These are phyloP conservation scores for Cirrhinus molitorella DNA, from an alignment of 2,797 vertebrate genomes.

Conservation along the genomic window DNA sequence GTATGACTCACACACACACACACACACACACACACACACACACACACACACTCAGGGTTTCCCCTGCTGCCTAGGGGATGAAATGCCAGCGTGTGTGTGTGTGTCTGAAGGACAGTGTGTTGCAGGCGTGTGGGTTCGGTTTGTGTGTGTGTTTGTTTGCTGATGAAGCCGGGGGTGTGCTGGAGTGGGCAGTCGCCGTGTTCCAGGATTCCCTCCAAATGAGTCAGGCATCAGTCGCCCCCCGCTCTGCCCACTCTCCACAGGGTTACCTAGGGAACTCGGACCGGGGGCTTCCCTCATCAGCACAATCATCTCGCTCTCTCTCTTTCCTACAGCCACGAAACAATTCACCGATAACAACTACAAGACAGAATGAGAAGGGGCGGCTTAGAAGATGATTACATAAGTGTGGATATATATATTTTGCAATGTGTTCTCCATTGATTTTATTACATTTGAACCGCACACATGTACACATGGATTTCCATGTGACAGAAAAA, in stretches of 20 bases:
- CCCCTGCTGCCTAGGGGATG: constrained; percentile 57
- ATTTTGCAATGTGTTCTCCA: neutral
- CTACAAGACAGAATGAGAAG: neutral
- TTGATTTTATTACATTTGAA: neutral
- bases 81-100: constrained; percentile 39
- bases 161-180: constrained; percentile 81
- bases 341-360: constrained; percentile 23
- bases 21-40: constrained; percentile 41
- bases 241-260: constrained; percentile 74
- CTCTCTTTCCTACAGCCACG: constrained; percentile 39
- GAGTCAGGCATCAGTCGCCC: constrained; percentile 79
- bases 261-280: constrained; percentile 87
- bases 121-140: constrained; percentile 11
- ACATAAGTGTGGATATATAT: neutral
- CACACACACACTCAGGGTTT: constrained; percentile 54
- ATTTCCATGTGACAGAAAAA: neutral
- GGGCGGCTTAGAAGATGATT: neutral
- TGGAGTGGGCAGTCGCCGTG: constrained; percentile 83
- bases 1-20: constrained; percentile 60
- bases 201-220: constrained; percentile 88
- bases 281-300: constrained; percentile 80
- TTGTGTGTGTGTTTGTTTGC: constrained; percentile 73
- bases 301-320: constrained; percentile 62
- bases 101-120: constrained; percentile 50
- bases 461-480: neutral